These are phyloP conservation scores for Sapayoa aenigma DNA, from an alignment of 2,113 vertebrate species.

Conservation along the genomic window DNA sequence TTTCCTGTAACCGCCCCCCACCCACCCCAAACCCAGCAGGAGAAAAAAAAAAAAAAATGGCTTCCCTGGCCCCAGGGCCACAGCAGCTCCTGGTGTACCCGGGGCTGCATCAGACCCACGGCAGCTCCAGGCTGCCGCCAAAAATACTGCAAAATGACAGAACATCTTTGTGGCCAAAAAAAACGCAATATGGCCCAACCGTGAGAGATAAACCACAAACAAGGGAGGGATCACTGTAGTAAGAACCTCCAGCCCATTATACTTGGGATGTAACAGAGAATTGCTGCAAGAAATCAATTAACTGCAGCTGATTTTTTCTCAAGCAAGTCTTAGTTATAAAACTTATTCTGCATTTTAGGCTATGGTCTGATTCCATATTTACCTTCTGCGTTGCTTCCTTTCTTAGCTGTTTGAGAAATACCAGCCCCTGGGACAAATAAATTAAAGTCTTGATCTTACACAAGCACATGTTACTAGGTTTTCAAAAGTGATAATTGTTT, in stretches of 20 bases:
- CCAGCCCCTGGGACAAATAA: neutral
- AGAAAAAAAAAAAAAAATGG: too few species aligned
- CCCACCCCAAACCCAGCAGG: too few species aligned
- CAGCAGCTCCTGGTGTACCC: too few species aligned
- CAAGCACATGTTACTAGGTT: fast-evolving
- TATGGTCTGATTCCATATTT: neutral
- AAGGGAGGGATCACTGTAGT: too few species aligned
- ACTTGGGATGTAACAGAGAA: neutral
- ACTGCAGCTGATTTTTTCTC: neutral
- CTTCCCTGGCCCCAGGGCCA: too few species aligned
- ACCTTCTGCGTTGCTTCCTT: neutral
- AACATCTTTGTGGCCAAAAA: too few species aligned
- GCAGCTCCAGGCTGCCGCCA: too few species aligned
- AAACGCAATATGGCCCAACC: too few species aligned
- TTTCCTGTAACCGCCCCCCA: too few species aligned
- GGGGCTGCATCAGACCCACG: too few species aligned
- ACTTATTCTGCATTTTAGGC: neutral
- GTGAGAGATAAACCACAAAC: too few species aligned
- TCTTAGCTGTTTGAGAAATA: neutral
- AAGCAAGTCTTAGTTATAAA: neutral
- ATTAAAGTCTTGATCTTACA: neutral
- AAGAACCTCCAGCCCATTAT: neutral
- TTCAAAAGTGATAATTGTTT: neutral
- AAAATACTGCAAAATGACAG: too few species aligned
- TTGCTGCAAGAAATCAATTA: neutral